Conservation (phyloP, 2,888 invertebrate species). For the Erebia epiphron region DNA sequence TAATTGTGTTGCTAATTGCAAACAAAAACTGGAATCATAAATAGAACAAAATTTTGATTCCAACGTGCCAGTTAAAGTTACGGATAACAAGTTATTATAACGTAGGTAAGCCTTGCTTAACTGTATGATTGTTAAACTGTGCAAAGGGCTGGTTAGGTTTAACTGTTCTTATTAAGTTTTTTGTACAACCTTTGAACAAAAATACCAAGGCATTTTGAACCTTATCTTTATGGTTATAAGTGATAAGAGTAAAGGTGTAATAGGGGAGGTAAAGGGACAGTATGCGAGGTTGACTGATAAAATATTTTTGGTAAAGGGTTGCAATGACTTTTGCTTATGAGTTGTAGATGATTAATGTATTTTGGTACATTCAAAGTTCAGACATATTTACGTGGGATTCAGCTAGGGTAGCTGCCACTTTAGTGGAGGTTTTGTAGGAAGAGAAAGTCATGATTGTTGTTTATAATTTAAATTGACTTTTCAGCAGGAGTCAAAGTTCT, state of each 20-base stretch:
- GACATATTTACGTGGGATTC: constrained; percentile 8
- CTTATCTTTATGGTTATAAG: background rate
- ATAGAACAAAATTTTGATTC: too few species aligned
- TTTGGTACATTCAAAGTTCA: constrained; percentile 8
- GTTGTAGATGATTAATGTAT: constrained; percentile 23
- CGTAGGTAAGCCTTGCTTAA: too few species aligned
- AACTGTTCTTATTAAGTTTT: constrained; percentile 17
- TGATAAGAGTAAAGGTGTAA: background rate
- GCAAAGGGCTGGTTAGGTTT: constrained; percentile 1
- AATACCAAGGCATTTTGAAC: background rate
- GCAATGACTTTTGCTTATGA: constrained; percentile 22
- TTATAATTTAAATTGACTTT: too few species aligned
- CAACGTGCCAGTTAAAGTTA: too few species aligned
- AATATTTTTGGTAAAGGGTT: constrained; percentile 24
- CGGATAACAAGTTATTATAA: too few species aligned
- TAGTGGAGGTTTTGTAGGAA: too few species aligned
- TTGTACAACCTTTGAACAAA: background rate
- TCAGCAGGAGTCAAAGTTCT: too few species aligned
- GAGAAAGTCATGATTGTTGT: background rate
- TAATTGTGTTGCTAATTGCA: too few species aligned
- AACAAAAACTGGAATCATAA: too few species aligned
- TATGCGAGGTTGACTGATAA: constrained; percentile 21
- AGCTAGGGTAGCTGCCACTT: background rate
- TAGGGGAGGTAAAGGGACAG: constrained; percentile 15
- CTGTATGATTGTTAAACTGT: constrained; percentile 4